Base-by-base conservation (phyloP, 2,113 vertebrate genomes). In the Notothenia rossii region DNA sequence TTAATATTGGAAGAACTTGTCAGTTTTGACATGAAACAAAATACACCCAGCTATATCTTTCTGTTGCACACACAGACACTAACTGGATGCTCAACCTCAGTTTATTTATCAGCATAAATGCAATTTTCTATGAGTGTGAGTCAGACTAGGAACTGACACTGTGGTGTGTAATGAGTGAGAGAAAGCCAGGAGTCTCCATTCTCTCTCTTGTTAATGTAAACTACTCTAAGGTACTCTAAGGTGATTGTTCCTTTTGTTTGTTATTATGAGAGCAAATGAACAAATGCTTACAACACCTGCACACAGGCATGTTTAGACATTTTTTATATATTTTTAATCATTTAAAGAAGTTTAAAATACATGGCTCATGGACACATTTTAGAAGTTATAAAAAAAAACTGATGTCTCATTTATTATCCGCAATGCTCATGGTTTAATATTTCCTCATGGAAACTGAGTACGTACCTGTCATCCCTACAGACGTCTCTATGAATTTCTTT, bases 1-100 rank as follows among this genome's bases (percentile, higher is more conserved):
- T 66, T 86, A 86, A 89, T 89, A 85, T 59, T 72, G 56, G 75
- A 74, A 33, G 56, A 71, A 66, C n/a, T 53, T 84, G 25, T 25
- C 25, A 25, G 25, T 25, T 25, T 25, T 25, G 25, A 25, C 25
- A 3, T 25, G 43, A 80, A 86, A 86, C 51, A 46, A 63, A 77
- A 75, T 50, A 71, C 36, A 15, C 46, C 17, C 56, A 63, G 33
- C 45, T 45, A 54, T 68, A 7, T 43, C 25, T 62, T 5, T 70
- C 10, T 46, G 15, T 48, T 5, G 1, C 51, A 25, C 70, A 33
- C 49, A 12, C 75, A 43, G 43, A 17, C 48, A 76, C 22, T n/a
- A 17, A 33, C 40, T 45, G 36, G 20, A 54, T 77, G 20, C 48
- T 82, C 51, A 79, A 7, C 33, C 20, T 33, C 43, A 55, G 50